Conservation (phyloP, 2,797 vertebrate genomes). For the Danio albolineatus region DNA sequence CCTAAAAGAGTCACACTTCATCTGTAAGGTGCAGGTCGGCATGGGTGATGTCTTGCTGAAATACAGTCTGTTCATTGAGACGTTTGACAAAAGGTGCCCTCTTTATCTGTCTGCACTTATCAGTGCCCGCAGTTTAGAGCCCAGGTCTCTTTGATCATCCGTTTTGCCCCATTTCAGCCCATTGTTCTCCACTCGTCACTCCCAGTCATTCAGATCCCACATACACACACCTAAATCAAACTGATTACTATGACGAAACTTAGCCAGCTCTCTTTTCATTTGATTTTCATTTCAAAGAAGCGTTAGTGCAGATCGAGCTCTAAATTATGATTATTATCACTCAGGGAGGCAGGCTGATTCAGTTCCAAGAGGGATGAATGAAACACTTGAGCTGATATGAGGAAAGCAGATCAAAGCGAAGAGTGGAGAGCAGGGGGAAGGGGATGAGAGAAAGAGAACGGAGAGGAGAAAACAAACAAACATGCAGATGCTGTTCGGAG, state of each 20-base stretch:
- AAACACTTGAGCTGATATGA: slow-evolving; percentile 50
- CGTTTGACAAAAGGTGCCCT: slow-evolving; percentile 28
- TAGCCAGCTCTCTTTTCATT: slow-evolving; percentile 40
- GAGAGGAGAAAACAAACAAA: slow-evolving; percentile 25
- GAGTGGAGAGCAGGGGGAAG: neutral
- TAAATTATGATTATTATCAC: slow-evolving; percentile 58
- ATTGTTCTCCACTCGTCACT: slow-evolving; percentile 33
- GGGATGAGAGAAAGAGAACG: neutral
- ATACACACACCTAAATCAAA: neutral
- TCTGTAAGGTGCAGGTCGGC: neutral
- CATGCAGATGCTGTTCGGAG: slow-evolving; percentile 22
- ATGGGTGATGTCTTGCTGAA: slow-evolving; percentile 1
- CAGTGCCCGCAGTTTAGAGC: neutral
- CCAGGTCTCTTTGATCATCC: slow-evolving; percentile 38
- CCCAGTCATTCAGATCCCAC: slow-evolving; percentile 23
- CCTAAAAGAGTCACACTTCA: slow-evolving; percentile 6
- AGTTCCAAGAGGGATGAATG: slow-evolving; percentile 33
- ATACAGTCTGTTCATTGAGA: neutral
- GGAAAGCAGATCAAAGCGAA: slow-evolving; percentile 50
- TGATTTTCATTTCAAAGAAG: slow-evolving; percentile 60
- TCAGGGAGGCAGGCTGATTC: slow-evolving; percentile 50
- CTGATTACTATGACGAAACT: slow-evolving; percentile 51
- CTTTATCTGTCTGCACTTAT: slow-evolving; percentile 23
- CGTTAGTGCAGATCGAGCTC: slow-evolving; percentile 27
- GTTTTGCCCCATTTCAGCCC: neutral